A percentile compares a stretch with the other conserved stretches of the same genome.
Conservation (phyloP, 2,888 invertebrate species). For the Limnephilus auricula region DNA sequence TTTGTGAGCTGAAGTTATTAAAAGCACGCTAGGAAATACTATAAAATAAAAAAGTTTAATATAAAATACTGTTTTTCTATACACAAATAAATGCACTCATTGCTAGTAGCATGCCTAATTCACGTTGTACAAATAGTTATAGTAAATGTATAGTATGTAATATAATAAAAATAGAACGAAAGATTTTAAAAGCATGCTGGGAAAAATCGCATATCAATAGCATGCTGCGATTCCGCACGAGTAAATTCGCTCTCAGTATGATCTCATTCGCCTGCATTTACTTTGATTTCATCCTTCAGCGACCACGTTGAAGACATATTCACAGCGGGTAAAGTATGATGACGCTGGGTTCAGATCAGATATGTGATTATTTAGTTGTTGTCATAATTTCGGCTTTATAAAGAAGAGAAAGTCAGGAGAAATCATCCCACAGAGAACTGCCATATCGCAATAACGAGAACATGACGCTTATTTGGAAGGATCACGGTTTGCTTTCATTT, state of each 20-base stretch:
- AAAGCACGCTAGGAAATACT: not conserved
- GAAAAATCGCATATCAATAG: not conserved
- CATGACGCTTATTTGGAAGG: not conserved
- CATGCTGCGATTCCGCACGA: not conserved
- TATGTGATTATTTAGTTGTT: not conserved
- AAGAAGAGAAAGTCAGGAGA: not conserved
- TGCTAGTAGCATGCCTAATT: no score
- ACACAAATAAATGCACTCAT: no score
- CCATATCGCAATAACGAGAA: not conserved
- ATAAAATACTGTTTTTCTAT: no score
- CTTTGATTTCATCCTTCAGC: not conserved
- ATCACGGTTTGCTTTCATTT: not conserved
- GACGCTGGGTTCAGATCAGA: not conserved
- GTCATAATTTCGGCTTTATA: not conserved
- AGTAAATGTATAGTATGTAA: no score
- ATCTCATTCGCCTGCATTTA: not conserved
- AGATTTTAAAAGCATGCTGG: not conserved
- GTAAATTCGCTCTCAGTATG: not conserved
- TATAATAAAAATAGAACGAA: not conserved
- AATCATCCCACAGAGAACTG: not conserved
- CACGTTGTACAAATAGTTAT: no score
- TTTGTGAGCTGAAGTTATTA: no score
- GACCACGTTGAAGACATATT: not conserved
- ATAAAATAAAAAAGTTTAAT: no score
- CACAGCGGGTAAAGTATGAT: not conserved